Evolutionary conservation across 2,888 invertebrate species (phyloP), one percentile per base, ranked within the genome.

Genomic region (Phyllotreta striolata): DNA sequence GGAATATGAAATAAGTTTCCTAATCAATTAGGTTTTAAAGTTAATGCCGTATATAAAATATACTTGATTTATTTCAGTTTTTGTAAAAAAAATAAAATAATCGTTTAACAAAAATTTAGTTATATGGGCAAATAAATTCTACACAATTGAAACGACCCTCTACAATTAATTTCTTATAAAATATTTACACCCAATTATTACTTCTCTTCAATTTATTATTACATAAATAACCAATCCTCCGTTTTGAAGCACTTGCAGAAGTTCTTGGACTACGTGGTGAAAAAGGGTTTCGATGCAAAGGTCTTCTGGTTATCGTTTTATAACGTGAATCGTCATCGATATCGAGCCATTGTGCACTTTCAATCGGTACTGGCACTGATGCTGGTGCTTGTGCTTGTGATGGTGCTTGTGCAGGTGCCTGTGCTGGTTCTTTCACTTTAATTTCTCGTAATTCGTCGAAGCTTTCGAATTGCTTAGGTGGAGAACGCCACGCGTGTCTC

Each of bases 301-400:
- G 10, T 41, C 10, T 41, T 41, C 41, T 41, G 41, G 41, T n/a
- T 10, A 9, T 41, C 41, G n/a, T 41, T 41, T 41, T 10, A 3
- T 10, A n/a, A n/a, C 10, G 41, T 41, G 41, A 41, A 41, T 9
- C n/a, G 13, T 52, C 38, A 38, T 52, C 52, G 39, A 52, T 38
- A n/a, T 52, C 52, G 39, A 39, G 7, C 52, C 52, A 52, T n/a
- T 38, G 10, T 8, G 39, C 12, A 12, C 38, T 52, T 13, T 52
- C 52, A 7, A 37, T 38, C 2, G 38, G 7, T 5, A n/a, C 12
- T 24, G 24, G 24, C 4, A 4, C 2, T 24, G 24, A 4, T 24
- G 24, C 2, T 24, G 24, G 24, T 24, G 24, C 24, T 3, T 1
- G 24, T 24, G 24, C 24, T 24, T 24, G 24, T 24, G 24, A 4